phyloP scores from a whole-genome alignment of 2,888 invertebrate genomes.

The Myathropa florea region DNA sequence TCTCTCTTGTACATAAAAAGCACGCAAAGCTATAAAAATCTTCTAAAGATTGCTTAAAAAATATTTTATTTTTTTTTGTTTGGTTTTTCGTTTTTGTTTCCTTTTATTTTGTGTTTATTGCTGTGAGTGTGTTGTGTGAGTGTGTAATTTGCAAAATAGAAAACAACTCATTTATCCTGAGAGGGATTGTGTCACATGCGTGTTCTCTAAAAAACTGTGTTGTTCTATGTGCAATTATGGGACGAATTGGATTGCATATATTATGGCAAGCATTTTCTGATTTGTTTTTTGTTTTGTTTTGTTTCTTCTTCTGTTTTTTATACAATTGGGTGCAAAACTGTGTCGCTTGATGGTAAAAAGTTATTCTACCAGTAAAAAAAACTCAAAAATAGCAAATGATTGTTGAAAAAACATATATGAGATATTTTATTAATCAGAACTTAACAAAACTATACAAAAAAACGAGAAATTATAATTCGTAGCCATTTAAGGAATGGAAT shows the following conservation, averaged over 20 bases:
- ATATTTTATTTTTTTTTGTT: slow-evolving; percentile 36
- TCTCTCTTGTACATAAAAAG: slow-evolving; percentile 67
- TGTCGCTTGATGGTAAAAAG: too few species aligned
- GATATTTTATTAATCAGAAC: too few species aligned
- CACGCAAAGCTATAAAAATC: slow-evolving; percentile 70
- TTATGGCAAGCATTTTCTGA: slow-evolving; percentile 64
- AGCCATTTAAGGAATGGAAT: too few species aligned
- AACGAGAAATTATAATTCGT: too few species aligned
- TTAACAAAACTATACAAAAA: too few species aligned
- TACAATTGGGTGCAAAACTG: too few species aligned
- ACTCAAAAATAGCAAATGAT: too few species aligned
- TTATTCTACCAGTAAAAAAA: too few species aligned
- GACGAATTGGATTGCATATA: slow-evolving; percentile 68
- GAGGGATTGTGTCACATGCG: slow-evolving; percentile 66
- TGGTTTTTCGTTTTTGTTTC: slow-evolving; percentile 6
- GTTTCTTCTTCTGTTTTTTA: not conserved
- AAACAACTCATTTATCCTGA: slow-evolving; percentile 70
- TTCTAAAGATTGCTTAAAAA: slow-evolving; percentile 69
- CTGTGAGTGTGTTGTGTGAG: not conserved
- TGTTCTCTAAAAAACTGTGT: slow-evolving; percentile 55
- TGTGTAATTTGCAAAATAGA: slow-evolving; percentile 59
- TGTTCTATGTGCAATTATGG: slow-evolving; percentile 65
- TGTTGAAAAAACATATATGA: too few species aligned
- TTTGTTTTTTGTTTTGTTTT: not conserved
- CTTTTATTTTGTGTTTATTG: slow-evolving; percentile 22